Base-by-base conservation (phyloP, 2,888 invertebrate species). In the Calliphora vomitoria region DNA sequence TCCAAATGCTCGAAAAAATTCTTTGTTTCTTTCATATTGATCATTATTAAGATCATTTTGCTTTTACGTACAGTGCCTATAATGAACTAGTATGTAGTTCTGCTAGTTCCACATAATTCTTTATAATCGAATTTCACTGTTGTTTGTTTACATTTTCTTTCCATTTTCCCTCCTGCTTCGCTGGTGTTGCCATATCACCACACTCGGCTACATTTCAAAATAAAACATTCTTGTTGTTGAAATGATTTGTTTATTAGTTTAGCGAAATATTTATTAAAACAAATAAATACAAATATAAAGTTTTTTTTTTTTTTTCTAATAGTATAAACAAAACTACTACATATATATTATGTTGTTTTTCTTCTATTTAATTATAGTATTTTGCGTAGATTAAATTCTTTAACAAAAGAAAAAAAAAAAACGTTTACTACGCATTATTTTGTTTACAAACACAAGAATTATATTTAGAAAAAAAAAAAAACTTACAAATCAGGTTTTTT, bases 341-440 rank as follows among this genome's bases (percentile, higher is more conserved):
- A 25, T 25, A 25, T 2, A 25, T 47, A 47, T 47, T 47, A 6
- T 47, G 10, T 13, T 15, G 47, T 47, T 47, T 47, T 47, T 47
- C 10, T 47, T 47, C 25, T 15, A 13, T 47, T 15, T 15, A 11
- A 47, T 47, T 47, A 13, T 47, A 53, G 4, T 53, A 53, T 18
- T 53, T 53, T 53, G 53, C 18, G 53, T 53, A 53, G 53, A 53
- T 53, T 53, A 53, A 53, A 53, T n/a, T 53, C 13, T 60, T 31
- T 10, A 31, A 13, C 31, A 60, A 31, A 25, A 20, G 41, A 11
- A 0, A 69, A 50, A n/a, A 50, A n/a, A 35, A 69, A 4, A 50
- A 50, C 18, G 4, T n/a, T 69, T 53, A 69, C 31, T 69, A 69
- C 69, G 69, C 69, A 69, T 50, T 50, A 50, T 35, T 50, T 69